A percentile compares a stretch with the other conserved stretches of the same genome.
These are phyloP conservation scores for Lithophane semibrunnea DNA, from an alignment of 2,888 invertebrate genomes.

Conservation along the genomic window DNA sequence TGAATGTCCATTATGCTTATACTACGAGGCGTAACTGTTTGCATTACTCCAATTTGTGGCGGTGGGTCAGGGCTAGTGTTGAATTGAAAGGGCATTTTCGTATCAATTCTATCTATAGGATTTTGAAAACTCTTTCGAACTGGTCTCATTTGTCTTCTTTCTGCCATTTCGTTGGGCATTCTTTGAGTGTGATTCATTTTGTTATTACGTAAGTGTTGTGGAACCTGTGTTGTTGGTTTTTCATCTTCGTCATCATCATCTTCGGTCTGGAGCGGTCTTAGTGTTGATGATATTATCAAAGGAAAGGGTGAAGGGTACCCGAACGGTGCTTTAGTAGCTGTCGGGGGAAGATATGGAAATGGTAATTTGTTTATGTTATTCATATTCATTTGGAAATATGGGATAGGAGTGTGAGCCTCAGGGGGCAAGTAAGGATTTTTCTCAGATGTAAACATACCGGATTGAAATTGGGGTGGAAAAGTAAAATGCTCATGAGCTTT, in stretches of 20 bases:
- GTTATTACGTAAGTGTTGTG: conserved; percentile 60
- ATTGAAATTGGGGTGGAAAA: conserved; percentile 82
- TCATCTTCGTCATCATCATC: conserved; percentile 74
- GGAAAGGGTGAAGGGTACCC: conserved; percentile 81
- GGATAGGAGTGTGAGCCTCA: conserved; percentile 81
- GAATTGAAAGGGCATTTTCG: conserved; percentile 74
- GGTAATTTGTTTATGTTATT: conserved; percentile 81
- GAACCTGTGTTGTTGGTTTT: conserved; percentile 62
- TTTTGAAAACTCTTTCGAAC: conserved; percentile 74
- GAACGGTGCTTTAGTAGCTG: conserved; percentile 79
- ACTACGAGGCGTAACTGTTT: conserved; percentile 77
- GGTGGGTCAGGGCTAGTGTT: conserved; percentile 64
- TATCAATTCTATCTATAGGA: conserved; percentile 82
- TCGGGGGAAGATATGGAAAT: conserved; percentile 82
- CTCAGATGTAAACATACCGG: conserved; percentile 78
- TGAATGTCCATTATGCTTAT: conserved; percentile 82
- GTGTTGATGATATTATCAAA: conserved; percentile 78
- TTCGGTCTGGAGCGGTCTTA: conserved; percentile 75
- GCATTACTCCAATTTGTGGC: conserved; percentile 64
- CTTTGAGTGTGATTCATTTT: conserved; percentile 74
- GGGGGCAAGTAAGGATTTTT: conserved; percentile 84
- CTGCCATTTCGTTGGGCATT: conserved; percentile 60
- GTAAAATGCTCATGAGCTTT: conserved; percentile 80
- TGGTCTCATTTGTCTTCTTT: conserved; percentile 76
- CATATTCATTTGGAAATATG: conserved; percentile 81